A percentile compares a stretch with the other conserved stretches of the same genome.
These are phyloP conservation scores for Phyto melanocephala DNA, from an alignment of 2,888 invertebrate genomes.

Conservation along the genomic window DNA sequence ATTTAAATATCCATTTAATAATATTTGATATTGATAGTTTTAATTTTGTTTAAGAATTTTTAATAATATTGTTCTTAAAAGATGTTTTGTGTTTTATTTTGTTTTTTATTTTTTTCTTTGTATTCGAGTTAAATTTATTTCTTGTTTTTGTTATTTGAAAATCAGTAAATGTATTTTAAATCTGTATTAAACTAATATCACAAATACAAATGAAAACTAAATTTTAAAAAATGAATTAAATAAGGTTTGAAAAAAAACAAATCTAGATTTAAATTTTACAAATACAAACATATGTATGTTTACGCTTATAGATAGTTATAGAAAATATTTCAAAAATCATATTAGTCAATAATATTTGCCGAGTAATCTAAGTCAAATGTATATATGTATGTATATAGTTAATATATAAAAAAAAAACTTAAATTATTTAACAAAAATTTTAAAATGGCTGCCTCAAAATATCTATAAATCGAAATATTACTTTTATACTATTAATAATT, in stretches of 20 bases:
- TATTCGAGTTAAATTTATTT: slow-evolving; percentile 43
- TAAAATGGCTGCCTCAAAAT: slow-evolving; percentile 55
- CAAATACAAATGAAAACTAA: slow-evolving; percentile 53
- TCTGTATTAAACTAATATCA: slow-evolving; percentile 57
- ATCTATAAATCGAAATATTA: neutral
- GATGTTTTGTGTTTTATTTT: slow-evolving; percentile 37
- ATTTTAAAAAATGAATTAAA: slow-evolving; percentile 8
- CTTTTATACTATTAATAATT: neutral
- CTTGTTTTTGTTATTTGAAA: neutral
- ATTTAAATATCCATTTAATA: slow-evolving; percentile 64
- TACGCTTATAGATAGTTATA: neutral
- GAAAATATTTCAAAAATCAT: slow-evolving; percentile 23
- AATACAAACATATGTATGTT: neutral
- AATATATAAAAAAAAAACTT: slow-evolving; percentile 28
- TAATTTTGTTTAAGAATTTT: slow-evolving; percentile 38
- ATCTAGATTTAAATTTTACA: neutral
- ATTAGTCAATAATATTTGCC: neutral
- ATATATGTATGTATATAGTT: too few species aligned
- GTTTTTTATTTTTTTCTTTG: slow-evolving; percentile 7
- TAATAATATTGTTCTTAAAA: slow-evolving; percentile 42
- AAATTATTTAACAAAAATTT: slow-evolving; percentile 29
- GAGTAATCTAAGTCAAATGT: neutral
- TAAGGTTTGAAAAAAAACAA: neutral
- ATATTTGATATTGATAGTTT: slow-evolving; percentile 62
- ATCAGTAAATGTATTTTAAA: neutral